A percentile compares a stretch with the other conserved stretches of the same genome.
phyloP scores from a whole-genome alignment of 1,140 invertebrate species.

The Heliconius congener region DNA sequence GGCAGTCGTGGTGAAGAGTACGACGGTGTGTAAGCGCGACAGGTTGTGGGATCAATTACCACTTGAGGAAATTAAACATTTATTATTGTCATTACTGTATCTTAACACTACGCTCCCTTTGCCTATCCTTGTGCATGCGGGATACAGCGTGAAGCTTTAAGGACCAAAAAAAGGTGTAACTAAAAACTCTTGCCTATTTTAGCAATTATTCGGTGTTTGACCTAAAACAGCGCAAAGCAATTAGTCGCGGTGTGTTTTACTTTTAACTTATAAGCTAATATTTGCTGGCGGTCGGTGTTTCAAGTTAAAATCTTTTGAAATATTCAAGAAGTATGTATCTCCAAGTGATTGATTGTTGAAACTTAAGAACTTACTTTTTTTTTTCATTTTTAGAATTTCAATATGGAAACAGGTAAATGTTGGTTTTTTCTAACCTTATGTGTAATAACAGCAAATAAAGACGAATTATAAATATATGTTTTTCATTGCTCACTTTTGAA shows the following conservation, averaged over 20 bases:
- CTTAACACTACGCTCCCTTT: too few relatives aligned
- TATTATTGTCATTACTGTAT: too few relatives aligned
- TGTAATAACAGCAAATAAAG: too few relatives aligned
- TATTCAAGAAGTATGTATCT: constrained; percentile 11
- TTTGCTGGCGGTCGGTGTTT: constrained; percentile 40
- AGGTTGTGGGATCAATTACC: too few relatives aligned
- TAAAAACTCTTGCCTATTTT: constrained; percentile 19
- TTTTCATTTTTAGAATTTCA: not conserved
- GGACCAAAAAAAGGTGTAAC: not conserved
- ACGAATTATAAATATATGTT: not conserved
- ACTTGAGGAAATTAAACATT: too few relatives aligned
- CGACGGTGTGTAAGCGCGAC: too few relatives aligned
- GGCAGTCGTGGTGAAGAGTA: too few relatives aligned
- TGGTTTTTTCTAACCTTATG: not conserved
- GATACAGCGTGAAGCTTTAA: not conserved
- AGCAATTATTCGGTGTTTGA: constrained; percentile 46
- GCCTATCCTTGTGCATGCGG: too few relatives aligned
- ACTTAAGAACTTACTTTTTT: not conserved
- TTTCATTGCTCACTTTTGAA: not conserved
- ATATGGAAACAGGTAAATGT: not conserved
- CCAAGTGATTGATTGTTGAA: not conserved
- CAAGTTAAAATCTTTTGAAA: constrained; percentile 33
- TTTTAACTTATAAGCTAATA: constrained; percentile 43
- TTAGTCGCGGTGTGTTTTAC: constrained; percentile 46
- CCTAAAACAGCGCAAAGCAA: constrained; percentile 50